phyloP scores from a whole-genome alignment of 1,140 invertebrate species.

The Lethrus apterus region DNA sequence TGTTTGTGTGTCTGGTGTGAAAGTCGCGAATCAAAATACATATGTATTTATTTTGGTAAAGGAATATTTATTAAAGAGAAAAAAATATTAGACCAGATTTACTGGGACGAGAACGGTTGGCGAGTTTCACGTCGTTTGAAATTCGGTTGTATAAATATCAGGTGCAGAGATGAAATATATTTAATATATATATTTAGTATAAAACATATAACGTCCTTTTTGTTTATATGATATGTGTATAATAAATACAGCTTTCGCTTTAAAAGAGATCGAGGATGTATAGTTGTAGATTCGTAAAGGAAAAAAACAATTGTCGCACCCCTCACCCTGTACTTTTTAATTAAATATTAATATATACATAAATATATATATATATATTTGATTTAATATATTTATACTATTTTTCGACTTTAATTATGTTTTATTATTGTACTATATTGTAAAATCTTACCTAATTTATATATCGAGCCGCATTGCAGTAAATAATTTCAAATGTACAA shows the following conservation, averaged over 20 bases:
- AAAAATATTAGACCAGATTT: slow-evolving; percentile 10
- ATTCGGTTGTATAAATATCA: slow-evolving; percentile 17
- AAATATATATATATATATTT: slow-evolving; percentile 5
- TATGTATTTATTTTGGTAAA: slow-evolving; percentile 25
- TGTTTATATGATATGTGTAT: slow-evolving; percentile 16
- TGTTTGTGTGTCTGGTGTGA: slow-evolving; percentile 27
- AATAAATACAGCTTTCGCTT: slow-evolving; percentile 16
- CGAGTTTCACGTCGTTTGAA: slow-evolving; percentile 10
- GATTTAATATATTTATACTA: slow-evolving; percentile 10
- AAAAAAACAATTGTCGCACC: slow-evolving; percentile 1
- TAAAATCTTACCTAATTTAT: slow-evolving; percentile 19
- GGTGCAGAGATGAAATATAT: slow-evolving; percentile 22
- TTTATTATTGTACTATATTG: slow-evolving; percentile 18
- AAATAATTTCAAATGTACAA: slow-evolving; percentile 19
- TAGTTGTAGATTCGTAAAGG: slow-evolving; percentile 13
- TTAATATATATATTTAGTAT: slow-evolving; percentile 20
- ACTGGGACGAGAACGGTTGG: slow-evolving; percentile 9
- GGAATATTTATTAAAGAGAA: slow-evolving; percentile 17
- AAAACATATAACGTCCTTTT: slow-evolving; percentile 21
- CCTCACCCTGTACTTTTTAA: not conserved
- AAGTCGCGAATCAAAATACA: slow-evolving; percentile 21
- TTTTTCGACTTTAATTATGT: slow-evolving; percentile 8
- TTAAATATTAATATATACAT: not conserved
- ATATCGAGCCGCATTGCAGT: slow-evolving; percentile 20
- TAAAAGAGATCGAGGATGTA: slow-evolving; percentile 15